Evolutionary conservation across 1,140 invertebrate species (phyloP), one percentile per base, ranked within the genome.

Genomic region (Holotrichia oblita): DNA sequence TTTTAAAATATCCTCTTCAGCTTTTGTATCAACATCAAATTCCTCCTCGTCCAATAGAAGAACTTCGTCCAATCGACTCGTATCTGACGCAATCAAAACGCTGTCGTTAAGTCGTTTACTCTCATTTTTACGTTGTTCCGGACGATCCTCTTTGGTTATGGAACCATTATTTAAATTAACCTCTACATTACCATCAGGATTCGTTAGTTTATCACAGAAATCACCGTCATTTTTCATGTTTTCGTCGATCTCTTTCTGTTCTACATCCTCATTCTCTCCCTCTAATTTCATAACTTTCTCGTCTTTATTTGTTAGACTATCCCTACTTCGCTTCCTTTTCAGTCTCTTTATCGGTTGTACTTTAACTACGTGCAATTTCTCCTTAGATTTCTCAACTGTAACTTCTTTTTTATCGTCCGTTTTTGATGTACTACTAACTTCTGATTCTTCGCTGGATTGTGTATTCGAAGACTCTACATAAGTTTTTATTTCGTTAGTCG

Each of bases 1-100:
- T 76, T 85, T 85, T 27, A 85, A 82, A 42, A 86, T 81, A 44
- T 84, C 84, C 20, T 86, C 85, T 81, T 86, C 85, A 0, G 82
- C 79, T 69, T 83, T 84, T 17, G 77, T 82, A 72, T 85, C 78
- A 80, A 77, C 79, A 59, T 85, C 85, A 17, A 81, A 81, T 73
- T 84, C 83, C n/a, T 81, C 82, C 64, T 85, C 85, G 64, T 84
- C 84, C 61, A 85, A 76, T 14, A 86, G 73, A 22, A 85, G 76
- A 40, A 81, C 74, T 76, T 86, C 85, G 59, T 86, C 85, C 24
- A 82, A 44, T 73, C 80, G 82, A 79, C 14, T 75, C 17, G 55
- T 41, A 10, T 77, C 69, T 24, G 44, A 40, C 12, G 17, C 1
- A 17, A 41, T 27, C 4, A 75, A 17, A 40, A 34, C n/a, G n/a